Evolutionary conservation across 1,140 invertebrate species (phyloP), one percentile per base, ranked within the genome.

Genomic region (Sycophaga agraensis): DNA sequence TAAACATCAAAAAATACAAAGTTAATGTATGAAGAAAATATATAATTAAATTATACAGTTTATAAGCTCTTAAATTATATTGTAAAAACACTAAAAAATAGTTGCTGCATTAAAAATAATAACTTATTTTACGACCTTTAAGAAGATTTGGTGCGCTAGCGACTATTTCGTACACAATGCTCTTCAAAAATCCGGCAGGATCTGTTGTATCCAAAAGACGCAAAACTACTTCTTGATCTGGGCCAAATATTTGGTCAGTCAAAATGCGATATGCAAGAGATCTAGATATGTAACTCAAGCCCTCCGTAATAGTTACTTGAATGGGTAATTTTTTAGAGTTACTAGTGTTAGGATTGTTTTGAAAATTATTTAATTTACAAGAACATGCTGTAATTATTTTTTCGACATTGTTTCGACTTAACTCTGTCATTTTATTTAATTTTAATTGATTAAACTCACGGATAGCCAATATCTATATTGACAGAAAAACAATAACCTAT

Each of bases 121-220:
- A n/a, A n/a, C n/a, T n/a, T n/a, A n/a, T n/a, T n/a, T n/a, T n/a
- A n/a, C n/a, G n/a, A 70, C 66, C 59, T 19, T 46, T 11, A 19
- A 70, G 26, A 7, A 50, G 9, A 34, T 65, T 58, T 0, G 66
- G 64, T 1, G 46, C 51, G 9, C 28, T 64, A 0, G 59, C 51
- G 0, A 60, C 64, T 4, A 70, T 59, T 19, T 70, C 68, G 5
- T 68, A 65, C 7, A 14, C 43, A 5, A 64, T 19, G 12, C 60
- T 61, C 9, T 68, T 54, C 21, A 70, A 22, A 22, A 67, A 67
- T 3, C 21, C 17, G 0, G 39, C 39, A 31, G 21, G 54, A 0
- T 53, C 43, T 0, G 14, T 9, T 1, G 37, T 24, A 9, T 65
- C 68, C 19, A 51, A 68, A 6, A 68, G 6, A 9, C 28, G 54